Evolutionary conservation across 2,113 vertebrate species (phyloP).

Genomic region (Silurus glanis): DNA sequence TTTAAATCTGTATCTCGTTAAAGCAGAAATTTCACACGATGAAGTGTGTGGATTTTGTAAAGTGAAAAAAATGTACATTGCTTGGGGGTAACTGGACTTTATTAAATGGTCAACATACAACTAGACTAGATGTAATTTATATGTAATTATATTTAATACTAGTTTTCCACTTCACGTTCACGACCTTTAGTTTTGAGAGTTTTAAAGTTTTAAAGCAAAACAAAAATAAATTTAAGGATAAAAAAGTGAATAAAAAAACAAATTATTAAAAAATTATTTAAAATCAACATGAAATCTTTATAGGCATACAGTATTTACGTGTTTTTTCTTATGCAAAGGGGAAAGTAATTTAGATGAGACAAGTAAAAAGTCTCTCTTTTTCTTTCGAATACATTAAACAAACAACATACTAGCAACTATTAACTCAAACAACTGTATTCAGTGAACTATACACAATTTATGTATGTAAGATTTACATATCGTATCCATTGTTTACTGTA

Average conservation of each 20-base stretch:
- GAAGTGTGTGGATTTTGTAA: background rate
- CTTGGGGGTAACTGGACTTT: background rate
- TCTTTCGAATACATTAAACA: no score
- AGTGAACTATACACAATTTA: no score
- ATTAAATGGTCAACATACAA: background rate
- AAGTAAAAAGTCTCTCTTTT: no score
- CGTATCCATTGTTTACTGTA: background rate
- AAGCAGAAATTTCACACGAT: background rate
- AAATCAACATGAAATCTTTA: no score
- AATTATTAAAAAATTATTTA: no score
- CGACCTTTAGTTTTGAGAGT: background rate
- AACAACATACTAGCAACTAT: no score
- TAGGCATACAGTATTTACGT: no score
- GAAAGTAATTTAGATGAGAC: no score
- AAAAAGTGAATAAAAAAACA: background rate
- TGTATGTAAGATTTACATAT: background rate
- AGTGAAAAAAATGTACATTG: background rate
- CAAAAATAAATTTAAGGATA: background rate
- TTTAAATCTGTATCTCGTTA: background rate
- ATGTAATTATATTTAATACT: background rate
- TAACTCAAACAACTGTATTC: no score
- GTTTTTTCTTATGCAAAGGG: no score
- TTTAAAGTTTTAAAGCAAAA: background rate
- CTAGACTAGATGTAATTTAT: background rate
- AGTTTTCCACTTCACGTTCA: background rate